Conservation (phyloP, 2,797 vertebrate species). For the Australoheros facetus region DNA sequence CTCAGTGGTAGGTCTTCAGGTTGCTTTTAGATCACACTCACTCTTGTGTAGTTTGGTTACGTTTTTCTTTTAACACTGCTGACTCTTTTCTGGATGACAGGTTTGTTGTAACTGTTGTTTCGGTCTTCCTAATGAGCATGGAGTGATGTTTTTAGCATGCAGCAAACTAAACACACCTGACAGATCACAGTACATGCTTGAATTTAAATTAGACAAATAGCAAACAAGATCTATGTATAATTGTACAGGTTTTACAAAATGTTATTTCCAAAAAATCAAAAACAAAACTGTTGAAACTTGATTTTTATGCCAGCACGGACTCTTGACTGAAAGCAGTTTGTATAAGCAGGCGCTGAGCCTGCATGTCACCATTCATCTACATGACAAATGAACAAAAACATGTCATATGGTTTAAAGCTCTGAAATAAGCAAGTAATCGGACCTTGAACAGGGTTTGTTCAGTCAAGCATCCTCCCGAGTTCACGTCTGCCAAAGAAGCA, state of each 20-base stretch:
- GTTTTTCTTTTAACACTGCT: neutral
- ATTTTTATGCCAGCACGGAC: neutral
- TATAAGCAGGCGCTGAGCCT: neutral
- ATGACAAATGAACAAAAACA: constrained; percentile 1
- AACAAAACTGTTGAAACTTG: neutral
- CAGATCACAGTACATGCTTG: no score
- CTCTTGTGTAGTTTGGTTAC: neutral
- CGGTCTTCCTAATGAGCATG: neutral
- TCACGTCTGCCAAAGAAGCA: neutral
- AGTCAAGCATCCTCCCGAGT: neutral
- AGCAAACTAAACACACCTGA: neutral
- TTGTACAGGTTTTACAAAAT: neutral
- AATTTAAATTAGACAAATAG: no score
- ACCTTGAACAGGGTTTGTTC: neutral
- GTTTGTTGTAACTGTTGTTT: neutral
- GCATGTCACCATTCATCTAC: neutral
- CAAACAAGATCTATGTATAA: neutral
- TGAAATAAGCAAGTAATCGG: neutral
- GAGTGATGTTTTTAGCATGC: neutral
- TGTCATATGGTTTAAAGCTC: neutral
- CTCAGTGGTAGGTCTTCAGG: neutral
- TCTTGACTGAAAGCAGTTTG: neutral
- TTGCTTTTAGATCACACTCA: neutral
- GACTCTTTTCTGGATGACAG: neutral
- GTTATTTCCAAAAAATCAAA: neutral